Base-by-base conservation (phyloP, 2,113 vertebrate genomes). In the Dicerorhinus sumatrensis region DNA sequence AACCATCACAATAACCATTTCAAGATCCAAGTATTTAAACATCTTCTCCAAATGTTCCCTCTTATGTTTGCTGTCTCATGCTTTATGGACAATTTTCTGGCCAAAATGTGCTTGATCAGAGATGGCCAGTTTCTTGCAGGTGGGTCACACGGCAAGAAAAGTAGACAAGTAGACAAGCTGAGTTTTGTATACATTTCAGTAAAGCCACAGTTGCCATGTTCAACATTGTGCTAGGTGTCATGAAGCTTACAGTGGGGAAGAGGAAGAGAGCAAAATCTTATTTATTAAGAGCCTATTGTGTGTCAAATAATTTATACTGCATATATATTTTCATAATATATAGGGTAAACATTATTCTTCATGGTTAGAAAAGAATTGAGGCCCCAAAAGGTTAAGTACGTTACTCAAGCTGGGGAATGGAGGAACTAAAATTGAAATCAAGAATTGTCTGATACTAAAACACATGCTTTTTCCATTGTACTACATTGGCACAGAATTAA, bases 371-470 rank as follows among this genome's bases (percentile, higher is more conserved):
- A 89, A 76, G n/a, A 90, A 93, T 39, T 42, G 6, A 97, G 42
- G 5, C 23, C 60, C 76, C 67, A 63, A 92, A 92, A 89, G 11
- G n/a, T 76, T 29, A 96, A 90, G 6, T 56, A 58, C 36, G 8
- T 85, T 54, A 86, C 5, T 85, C 6, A 89, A 90, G 36, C 54
- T 72, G 83, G 65, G 62, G 14, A 81, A 69, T 90, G 48, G 51
- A 69, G 56, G 36, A 62, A 6, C 29, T 77, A 89, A 60, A 82
- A 60, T 18, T 93, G 63, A 93, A 77, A 39, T 75, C 20, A 5
- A 93, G 63, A 91, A 75, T 2, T 36, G 31, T 58, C 58, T 80
- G 39, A 62, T 92, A 86, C 42, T 60, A 86, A 79, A 95, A 94
- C 20, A 77, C 1, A 13, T 51, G 23, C 8, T 5, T 11, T 77